Evolutionary conservation across 2,797 vertebrate species (phyloP).

Genomic region (Brachyalestes nurse): DNA sequence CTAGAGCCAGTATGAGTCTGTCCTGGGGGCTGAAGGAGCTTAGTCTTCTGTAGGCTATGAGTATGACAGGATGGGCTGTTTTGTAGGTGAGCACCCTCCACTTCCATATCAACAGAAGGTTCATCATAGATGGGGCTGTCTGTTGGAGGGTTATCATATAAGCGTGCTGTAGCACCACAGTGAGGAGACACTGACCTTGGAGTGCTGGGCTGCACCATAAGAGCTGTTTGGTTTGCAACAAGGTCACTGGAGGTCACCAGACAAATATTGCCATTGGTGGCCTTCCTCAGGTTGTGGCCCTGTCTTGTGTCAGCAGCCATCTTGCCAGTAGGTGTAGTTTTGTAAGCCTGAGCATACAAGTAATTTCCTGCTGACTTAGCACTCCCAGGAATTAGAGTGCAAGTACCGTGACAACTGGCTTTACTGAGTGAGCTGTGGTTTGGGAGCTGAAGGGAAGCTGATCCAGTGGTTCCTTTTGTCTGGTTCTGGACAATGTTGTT

Average conservation of each 20-base stretch:
- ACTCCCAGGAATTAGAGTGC: conserved; percentile 68
- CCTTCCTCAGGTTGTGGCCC: conserved; percentile 87
- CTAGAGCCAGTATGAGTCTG: conserved; percentile 74
- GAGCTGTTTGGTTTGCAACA: conserved; percentile 69
- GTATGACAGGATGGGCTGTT: conserved; percentile 69
- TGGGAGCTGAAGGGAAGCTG: conserved; percentile 66
- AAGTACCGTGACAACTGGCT: conserved; percentile 61
- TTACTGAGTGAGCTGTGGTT: conserved; percentile 70
- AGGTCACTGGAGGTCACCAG: conserved; percentile 68
- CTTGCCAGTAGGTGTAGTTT: conserved; percentile 73
- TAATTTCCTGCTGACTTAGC: conserved; percentile 73
- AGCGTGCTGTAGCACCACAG: conserved; percentile 78
- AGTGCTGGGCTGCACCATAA: conserved; percentile 76
- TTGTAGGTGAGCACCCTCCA: conserved; percentile 76
- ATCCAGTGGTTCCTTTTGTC: conserved; percentile 56
- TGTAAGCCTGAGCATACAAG: conserved; percentile 68
- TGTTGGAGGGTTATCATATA: conserved; percentile 86
- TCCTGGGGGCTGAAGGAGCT: conserved; percentile 79
- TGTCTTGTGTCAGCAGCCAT: conserved; percentile 75
- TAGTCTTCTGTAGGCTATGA: conserved; percentile 82
- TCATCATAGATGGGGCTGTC: conserved; percentile 89
- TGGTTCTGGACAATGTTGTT: conserved; percentile 81
- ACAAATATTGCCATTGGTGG: conserved; percentile 86
- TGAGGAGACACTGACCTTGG: conserved; percentile 81
- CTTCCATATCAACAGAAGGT: conserved; percentile 89